Base-by-base conservation (phyloP, 1,140 invertebrate species). In the Antheraea mylitta region DNA sequence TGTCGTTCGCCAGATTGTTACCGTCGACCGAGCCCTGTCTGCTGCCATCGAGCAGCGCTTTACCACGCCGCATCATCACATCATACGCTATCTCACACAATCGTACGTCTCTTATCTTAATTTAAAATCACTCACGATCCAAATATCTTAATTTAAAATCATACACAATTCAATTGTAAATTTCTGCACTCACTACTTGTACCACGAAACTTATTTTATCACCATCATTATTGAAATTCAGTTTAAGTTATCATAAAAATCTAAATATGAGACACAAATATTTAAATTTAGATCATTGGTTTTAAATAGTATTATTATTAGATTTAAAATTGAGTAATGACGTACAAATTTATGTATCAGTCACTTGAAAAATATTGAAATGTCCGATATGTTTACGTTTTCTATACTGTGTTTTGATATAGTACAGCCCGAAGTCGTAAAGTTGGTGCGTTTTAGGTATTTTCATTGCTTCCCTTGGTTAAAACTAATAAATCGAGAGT, bases 1-100 rank as follows among this genome's bases (percentile, higher is more conserved):
- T 95, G 62, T 91, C 89, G 72, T 83, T 86, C 22, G 81, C 78
- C 78, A 89, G 81, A 79, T 83, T 91, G 81, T 92, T 93, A 85
- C 86, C 88, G 78, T 93, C 92, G 71, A 90, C 89, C 58, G 90
- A 92, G 72, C 91, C 87, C 75, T 93, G 92, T 66, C 87, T 84
- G 78, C 85, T 92, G 71, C 83, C 81, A 75, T 92, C 91, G 42
- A 91, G 79, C 81, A 90, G 76, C 74, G 85, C 82, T 83, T 92
- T 86, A 11, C 86, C 88, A 22, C 87, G 84, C 71, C 86, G 78
- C 89, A 91, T 91, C 82, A 83, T 91, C 79, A 85, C 85, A 89
- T 88, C 75, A 85, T 82, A 84, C 83, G 81, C 85, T 89, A 89
- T 81, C 87, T 82, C 83, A 74, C 70, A 66, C 65, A 59, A 64